Base-by-base conservation (phyloP, 2,797 vertebrate species). In the Eulemur mongoz region DNA sequence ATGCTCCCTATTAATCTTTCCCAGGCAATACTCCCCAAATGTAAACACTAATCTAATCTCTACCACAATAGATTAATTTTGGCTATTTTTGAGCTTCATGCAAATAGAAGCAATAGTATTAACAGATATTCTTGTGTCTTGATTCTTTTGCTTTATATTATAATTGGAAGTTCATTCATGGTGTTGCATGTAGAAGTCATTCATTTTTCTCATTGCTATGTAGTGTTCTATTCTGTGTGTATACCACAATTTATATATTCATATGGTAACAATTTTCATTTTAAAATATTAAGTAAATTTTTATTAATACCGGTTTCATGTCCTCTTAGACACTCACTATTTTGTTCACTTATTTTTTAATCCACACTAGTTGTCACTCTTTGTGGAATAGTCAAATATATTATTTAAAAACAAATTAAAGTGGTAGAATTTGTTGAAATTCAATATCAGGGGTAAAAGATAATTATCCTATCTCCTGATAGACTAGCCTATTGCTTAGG, bases 331-430 rank as follows among this genome's bases (percentile, higher is more conserved):
- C 6, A n/a, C 38, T n/a, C 57, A 52, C 22, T 86, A 25, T 63
- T 91, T 69, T 67, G 3, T 70, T 83, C 85, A 35, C 9, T 25
- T 76, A 8, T 82, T 70, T 91, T 70, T 70, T 45, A n/a, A 69
- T 76, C 25, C 45, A 54, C 12, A 45, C 12, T 73, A 73, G 10
- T 59, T 67, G 4, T 79, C 27, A 65, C 23, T 72, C 30, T 93
- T 45, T 59, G 30, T 82, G 48, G 15, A 50, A 7, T 83, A 32
- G 8, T 80, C 4, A 84, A 73, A 40, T 52, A 69, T 72, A 35
- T 72, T 80, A 81, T 76, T 92, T 82, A 61, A 94, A 95, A 94
- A 65, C 85, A 85, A 95, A 85, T 52, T 90, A 15, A 73, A 90
- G 17, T 86, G 40, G 43, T 78, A 94, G 30, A 87, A 89, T 86